These are phyloP conservation scores for Hirtodrosophila alboralis DNA, from an alignment of 2,888 invertebrate genomes.

Conservation along the genomic window DNA sequence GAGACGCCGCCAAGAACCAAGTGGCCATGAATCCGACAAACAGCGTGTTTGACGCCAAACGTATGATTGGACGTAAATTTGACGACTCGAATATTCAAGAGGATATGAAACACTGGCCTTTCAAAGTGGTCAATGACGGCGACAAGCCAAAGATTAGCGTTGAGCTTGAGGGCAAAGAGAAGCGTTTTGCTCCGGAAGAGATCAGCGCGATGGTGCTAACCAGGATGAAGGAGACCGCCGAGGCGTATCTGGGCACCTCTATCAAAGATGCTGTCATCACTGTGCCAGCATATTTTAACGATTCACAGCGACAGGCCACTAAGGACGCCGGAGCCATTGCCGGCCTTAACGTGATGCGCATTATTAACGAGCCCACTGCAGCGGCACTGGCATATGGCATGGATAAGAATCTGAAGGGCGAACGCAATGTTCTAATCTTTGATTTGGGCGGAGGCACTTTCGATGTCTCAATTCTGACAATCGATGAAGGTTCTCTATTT, in stretches of 20 bases:
- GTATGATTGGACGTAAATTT: slow-evolving; percentile 96
- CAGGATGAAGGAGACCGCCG: slow-evolving; percentile 97
- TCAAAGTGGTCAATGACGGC: slow-evolving; percentile 91
- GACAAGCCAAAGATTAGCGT: slow-evolving; percentile 93
- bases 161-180: slow-evolving; percentile 93
- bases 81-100: slow-evolving; percentile 95
- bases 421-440: slow-evolving; percentile 91
- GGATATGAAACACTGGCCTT: slow-evolving; percentile 98
- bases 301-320: slow-evolving; percentile 95
- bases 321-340: slow-evolving; percentile 96
- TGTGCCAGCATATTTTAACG: slow-evolving; percentile 96
- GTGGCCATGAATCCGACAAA: slow-evolving; percentile 95
- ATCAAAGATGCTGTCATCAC: slow-evolving; percentile 95
- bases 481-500: slow-evolving; percentile 94
- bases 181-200: slow-evolving; percentile 95
- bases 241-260: slow-evolving; percentile 93
- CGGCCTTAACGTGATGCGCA: slow-evolving; percentile 94
- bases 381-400: slow-evolving; percentile 96
- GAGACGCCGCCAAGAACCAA: slow-evolving; percentile 93
- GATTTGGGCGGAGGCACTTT: slow-evolving; percentile 92
- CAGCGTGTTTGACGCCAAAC: slow-evolving; percentile 96
- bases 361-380: slow-evolving; percentile 96
- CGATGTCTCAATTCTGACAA: slow-evolving; percentile 97
- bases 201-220: slow-evolving; percentile 96
- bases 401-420: slow-evolving; percentile 92